Evolutionary conservation across 2,888 invertebrate genomes (phyloP).

Genomic region (Corbicula japonica): DNA sequence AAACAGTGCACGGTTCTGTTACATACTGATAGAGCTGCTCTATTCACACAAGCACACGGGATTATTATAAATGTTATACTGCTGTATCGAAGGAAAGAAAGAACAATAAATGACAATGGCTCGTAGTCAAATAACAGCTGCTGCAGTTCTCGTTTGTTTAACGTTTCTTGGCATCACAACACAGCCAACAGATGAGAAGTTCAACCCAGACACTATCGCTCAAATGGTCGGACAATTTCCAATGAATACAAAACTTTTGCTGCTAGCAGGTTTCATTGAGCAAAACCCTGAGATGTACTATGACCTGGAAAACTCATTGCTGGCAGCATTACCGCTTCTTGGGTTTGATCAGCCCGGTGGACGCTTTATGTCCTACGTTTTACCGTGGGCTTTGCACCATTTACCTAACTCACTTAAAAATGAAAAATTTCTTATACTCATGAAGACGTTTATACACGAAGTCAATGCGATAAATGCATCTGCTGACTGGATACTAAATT

Average conservation of each 20-base stretch:
- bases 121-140: no score
- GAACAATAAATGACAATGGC: no score
- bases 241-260: slow-evolving; percentile 7
- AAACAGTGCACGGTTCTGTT: no score
- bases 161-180: no score
- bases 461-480: slow-evolving; percentile 2
- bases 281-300: slow-evolving; percentile 21
- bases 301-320: slow-evolving; percentile 22
- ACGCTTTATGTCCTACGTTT: slow-evolving; percentile 10
- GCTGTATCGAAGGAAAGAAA: no score
- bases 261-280: slow-evolving; percentile 1
- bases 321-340: slow-evolving; percentile 40
- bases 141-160: no score
- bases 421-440: slow-evolving; percentile 23
- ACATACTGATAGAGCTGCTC: no score
- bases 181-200: no score
- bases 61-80: no score
- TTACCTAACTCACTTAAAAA: slow-evolving; percentile 34
- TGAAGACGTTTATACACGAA: slow-evolving; percentile 1
- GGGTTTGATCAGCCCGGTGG: slow-evolving; percentile 40
- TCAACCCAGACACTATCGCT: no score
- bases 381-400: slow-evolving; percentile 45
- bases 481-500: not conserved
- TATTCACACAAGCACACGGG: no score
- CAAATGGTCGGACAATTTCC: no score